Evolutionary conservation across 2,797 vertebrate genomes (phyloP).

Genomic region (Tenualosa ilisha): DNA sequence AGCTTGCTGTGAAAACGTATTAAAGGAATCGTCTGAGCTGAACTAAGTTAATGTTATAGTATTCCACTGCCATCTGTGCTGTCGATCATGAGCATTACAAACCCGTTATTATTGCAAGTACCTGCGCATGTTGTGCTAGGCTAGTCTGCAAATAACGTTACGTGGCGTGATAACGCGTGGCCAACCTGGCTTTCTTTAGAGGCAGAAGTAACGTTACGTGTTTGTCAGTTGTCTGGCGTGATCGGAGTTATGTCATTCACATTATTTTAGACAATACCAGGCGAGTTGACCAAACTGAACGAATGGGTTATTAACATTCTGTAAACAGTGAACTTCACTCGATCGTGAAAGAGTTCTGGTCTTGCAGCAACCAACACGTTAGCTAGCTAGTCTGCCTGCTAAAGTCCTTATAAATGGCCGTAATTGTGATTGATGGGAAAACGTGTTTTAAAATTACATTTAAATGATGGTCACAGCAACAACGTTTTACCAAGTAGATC

Average conservation of each 20-base stretch:
- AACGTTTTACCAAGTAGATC: not conserved
- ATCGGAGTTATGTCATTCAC: not conserved
- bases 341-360: not conserved
- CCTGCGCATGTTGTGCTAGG: not conserved
- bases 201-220: not conserved
- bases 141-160: not conserved
- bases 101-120: not conserved
- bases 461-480: not conserved
- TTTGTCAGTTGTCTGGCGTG: not conserved
- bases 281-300: not conserved
- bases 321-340: not conserved
- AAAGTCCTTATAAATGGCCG: not conserved
- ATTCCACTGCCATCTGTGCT: not conserved
- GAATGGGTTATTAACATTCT: not conserved
- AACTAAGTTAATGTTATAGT: not conserved
- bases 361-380: not conserved
- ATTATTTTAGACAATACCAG: not conserved
- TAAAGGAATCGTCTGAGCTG: not conserved
- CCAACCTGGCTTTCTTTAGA: not conserved
- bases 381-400: not conserved
- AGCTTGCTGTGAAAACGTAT: not conserved
- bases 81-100: not conserved
- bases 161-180: not conserved
- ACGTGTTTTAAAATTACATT: not conserved
- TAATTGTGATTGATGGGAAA: not conserved